Conservation (phyloP, 2,113 vertebrate genomes). For the Tonatia bakeri region DNA sequence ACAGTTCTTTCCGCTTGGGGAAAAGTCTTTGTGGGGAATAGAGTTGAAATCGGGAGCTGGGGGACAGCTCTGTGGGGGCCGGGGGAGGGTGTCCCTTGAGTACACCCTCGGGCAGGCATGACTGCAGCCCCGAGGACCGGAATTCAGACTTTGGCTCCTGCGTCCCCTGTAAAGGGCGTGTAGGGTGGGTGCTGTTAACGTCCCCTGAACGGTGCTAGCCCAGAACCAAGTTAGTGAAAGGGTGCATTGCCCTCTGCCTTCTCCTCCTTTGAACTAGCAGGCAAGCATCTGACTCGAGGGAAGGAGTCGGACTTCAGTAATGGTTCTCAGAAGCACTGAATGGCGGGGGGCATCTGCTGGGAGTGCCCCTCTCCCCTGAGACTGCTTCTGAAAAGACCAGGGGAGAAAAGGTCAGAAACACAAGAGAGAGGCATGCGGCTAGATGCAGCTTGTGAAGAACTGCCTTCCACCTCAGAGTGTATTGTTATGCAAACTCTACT, state of each 20-base stretch:
- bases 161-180: background rate
- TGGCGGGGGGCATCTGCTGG: background rate
- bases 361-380: background rate
- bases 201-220: constrained; percentile 3
- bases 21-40: background rate
- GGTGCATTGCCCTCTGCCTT: background rate
- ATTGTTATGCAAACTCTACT: background rate
- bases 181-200: background rate
- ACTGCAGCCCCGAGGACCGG: background rate
- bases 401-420: background rate
- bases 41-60: background rate
- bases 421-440: background rate
- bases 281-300: background rate
- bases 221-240: constrained; percentile 27
- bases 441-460: background rate
- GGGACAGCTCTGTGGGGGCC: background rate
- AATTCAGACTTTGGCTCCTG: background rate
- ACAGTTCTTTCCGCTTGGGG: background rate
- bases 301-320: background rate
- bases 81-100: background rate
- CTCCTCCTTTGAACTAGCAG: background rate
- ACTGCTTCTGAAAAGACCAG: background rate
- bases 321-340: constrained; percentile 30
- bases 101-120: background rate
- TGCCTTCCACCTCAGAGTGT: background rate